Percentiles rank a stretch among this genome's conserved stretches.
Conservation (phyloP, 2,113 vertebrate genomes). For the Ceyx melanurus region DNA sequence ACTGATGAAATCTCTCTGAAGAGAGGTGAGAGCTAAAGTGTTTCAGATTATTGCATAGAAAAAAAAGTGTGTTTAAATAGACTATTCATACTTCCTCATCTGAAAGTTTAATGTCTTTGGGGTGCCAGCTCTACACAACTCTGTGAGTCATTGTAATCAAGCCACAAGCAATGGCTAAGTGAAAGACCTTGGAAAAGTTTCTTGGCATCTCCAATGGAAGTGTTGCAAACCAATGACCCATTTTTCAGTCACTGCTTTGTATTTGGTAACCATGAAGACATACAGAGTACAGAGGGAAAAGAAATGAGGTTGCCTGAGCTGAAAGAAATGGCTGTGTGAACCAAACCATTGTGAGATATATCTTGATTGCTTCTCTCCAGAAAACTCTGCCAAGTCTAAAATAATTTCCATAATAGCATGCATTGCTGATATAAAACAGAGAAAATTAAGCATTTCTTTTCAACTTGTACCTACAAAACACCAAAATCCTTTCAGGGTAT, state of each 20-base stretch:
- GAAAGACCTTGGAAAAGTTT: conserved; percentile 43
- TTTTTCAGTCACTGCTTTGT: conserved; percentile 14
- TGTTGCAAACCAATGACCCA: background rate
- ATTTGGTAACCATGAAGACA: background rate
- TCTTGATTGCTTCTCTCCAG: background rate
- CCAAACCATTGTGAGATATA: background rate
- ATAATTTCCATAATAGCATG: background rate
- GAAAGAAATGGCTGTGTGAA: conserved; percentile 21
- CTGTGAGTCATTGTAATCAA: background rate
- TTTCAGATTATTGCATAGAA: background rate
- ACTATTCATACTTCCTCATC: background rate
- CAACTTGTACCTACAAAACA: background rate
- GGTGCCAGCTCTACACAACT: background rate
- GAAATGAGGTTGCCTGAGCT: conserved; percentile 15
- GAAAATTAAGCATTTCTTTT: background rate
- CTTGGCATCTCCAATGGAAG: background rate
- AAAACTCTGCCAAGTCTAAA: conserved; percentile 33
- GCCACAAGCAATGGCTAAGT: conserved; percentile 10
- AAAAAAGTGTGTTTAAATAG: background rate
- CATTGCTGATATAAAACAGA: background rate
- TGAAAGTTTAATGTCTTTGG: conserved; percentile 24
- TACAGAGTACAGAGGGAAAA: background rate
- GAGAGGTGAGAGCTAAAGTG: background rate
- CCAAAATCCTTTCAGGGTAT: background rate
- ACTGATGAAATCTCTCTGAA: background rate